Evolutionary conservation across 1,140 invertebrate genomes (phyloP), one percentile per base, ranked within the genome.

Genomic region (Pristionchus pacificus): DNA sequence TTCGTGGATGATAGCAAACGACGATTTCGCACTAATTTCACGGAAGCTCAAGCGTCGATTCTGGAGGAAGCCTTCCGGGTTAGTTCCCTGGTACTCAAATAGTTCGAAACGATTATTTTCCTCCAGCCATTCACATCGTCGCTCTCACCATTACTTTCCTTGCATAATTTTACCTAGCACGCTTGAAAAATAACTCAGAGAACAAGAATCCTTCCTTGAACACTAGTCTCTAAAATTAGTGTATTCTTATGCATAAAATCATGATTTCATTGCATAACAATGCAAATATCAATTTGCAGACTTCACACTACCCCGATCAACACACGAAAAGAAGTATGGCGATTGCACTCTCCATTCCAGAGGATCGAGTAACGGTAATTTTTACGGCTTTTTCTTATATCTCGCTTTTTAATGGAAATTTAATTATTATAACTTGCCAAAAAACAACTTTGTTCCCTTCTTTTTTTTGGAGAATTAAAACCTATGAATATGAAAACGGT

Each of bases 341-440:
- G 15, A 24, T 49, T 14, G 32, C 30, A 25, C 61, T 77, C 28
- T 58, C 72, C 13, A 65, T 77, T 33, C 74, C 76, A 1, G 76
- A 77, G 33, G 74, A 77, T 58, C 65, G 76, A 27, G 73, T 77
- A 28, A 77, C 76, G 0, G 76, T 77, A 61, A 76, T 59, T 70
- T 55, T 28, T 38, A 24, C 32, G n/a, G n/a, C n/a, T n/a, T n/a
- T n/a, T n/a, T n/a, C n/a, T n/a, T n/a, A n/a, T n/a, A n/a, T n/a
- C n/a, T n/a, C n/a, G n/a, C n/a, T n/a, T n/a, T n/a, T n/a, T n/a
- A n/a, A n/a, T n/a, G n/a, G n/a, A n/a, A n/a, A n/a, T n/a, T n/a
- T n/a, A n/a, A n/a, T n/a, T n/a, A n/a, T n/a, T n/a, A n/a, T n/a
- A n/a, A n/a, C n/a, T n/a, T n/a, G n/a, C n/a, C n/a, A n/a, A n/a